Percentiles rank a stretch among this genome's conserved stretches.
phyloP scores from a whole-genome alignment of 92 coral and sea anemone genomes.

The Phenganax subtilis region DNA sequence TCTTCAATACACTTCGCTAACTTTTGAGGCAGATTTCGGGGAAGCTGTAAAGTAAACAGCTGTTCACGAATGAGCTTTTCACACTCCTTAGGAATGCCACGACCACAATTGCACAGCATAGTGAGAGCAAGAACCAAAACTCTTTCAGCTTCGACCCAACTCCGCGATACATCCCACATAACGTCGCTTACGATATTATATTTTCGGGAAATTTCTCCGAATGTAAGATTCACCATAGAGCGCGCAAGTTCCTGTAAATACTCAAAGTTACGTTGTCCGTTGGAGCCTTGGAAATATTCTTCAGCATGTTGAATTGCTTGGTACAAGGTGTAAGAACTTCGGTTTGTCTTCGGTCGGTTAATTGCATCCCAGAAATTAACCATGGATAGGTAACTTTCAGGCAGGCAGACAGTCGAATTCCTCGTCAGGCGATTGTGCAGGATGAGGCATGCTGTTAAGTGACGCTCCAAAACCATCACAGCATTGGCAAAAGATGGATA shows the following conservation, averaged over 20 bases:
- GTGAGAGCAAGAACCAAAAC: slow-evolving; percentile 64
- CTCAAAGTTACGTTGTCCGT: slow-evolving; percentile 38
- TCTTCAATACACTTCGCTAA: slow-evolving; percentile 51
- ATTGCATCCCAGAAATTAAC: slow-evolving; percentile 59
- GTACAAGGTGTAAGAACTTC: slow-evolving; percentile 13
- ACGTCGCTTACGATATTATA: slow-evolving; percentile 64
- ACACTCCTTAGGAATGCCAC: slow-evolving; percentile 49
- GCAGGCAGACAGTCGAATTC: slow-evolving; percentile 57
- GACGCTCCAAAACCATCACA: slow-evolving; percentile 67
- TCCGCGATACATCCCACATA: neutral
- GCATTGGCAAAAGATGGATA: slow-evolving; percentile 66
- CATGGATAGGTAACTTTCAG: slow-evolving; percentile 66
- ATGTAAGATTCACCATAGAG: slow-evolving; percentile 61
- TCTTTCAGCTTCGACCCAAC: slow-evolving; percentile 69
- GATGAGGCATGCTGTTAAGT: slow-evolving; percentile 57
- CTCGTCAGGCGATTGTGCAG: slow-evolving; percentile 55
- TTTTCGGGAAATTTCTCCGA: slow-evolving; percentile 51
- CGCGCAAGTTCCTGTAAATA: slow-evolving; percentile 55
- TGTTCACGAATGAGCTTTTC: slow-evolving; percentile 48
- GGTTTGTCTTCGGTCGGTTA: slow-evolving; percentile 45
- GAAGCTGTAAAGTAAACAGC: slow-evolving; percentile 36
- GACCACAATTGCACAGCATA: slow-evolving; percentile 84
- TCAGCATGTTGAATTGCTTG: slow-evolving; percentile 57
- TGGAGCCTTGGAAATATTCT: slow-evolving; percentile 23
- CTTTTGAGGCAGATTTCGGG: slow-evolving; percentile 41